Evolutionary conservation across 2,113 vertebrate species (phyloP).

Genomic region (Haemorhous mexicanus): DNA sequence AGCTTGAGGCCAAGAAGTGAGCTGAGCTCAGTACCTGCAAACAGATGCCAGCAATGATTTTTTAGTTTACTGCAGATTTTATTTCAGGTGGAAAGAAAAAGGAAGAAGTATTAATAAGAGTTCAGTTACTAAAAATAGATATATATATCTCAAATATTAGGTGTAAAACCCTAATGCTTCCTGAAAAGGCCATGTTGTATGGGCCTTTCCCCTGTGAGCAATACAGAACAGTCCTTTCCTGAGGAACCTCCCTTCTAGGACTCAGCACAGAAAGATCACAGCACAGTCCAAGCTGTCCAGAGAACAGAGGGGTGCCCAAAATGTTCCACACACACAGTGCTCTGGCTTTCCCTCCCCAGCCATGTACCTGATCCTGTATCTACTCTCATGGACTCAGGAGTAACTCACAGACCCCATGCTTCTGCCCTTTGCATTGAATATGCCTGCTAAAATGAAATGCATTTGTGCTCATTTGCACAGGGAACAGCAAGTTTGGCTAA

Average conservation of each 20-base stretch:
- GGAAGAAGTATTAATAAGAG: background rate
- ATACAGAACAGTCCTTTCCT: background rate
- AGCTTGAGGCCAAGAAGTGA: background rate
- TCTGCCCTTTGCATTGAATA: background rate
- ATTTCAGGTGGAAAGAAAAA: background rate
- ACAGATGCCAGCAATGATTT: background rate
- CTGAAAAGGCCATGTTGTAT: background rate
- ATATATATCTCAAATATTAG: background rate
- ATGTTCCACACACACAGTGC: accelerated
- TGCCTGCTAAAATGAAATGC: background rate
- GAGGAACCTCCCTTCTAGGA: background rate
- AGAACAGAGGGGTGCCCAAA: background rate
- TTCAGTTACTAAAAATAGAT: background rate
- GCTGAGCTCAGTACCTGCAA: background rate
- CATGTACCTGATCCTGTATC: accelerated
- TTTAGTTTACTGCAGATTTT: background rate
- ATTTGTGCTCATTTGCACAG: background rate
- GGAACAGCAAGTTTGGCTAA: background rate
- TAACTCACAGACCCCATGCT: background rate
- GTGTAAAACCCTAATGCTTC: background rate
- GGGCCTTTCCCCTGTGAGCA: background rate
- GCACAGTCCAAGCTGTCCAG: background rate
- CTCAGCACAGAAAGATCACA: background rate
- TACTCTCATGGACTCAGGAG: background rate
- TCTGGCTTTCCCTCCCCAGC: background rate